Conservation (phyloP, 2,888 invertebrate species). For the Caenorhabditis afra region DNA sequence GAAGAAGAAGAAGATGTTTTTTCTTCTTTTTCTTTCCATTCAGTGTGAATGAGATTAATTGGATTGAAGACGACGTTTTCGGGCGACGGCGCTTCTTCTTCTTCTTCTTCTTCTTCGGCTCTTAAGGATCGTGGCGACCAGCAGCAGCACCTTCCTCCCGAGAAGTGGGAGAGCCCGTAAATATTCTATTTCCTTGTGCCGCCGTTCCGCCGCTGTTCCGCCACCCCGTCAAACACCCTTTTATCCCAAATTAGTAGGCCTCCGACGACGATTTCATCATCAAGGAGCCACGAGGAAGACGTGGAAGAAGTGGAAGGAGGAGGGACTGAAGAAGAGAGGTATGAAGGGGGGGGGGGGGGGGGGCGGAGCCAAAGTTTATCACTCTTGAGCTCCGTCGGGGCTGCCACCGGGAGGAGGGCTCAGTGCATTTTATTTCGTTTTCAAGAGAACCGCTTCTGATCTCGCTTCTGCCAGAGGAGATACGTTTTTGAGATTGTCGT, state of each 20-base stretch:
- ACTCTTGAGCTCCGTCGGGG: constrained; percentile 3
- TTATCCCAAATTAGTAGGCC: constrained; percentile 35
- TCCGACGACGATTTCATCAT: too few species aligned
- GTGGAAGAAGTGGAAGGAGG: not conserved
- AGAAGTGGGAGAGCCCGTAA: too few species aligned
- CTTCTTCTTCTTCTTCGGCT: too few species aligned
- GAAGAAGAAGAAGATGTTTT: not conserved
- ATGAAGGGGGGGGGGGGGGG: not conserved
- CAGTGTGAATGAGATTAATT: constrained; percentile 12
- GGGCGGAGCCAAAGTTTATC: constrained; percentile 49
- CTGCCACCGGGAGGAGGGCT: not conserved
- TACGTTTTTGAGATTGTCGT: too few species aligned
- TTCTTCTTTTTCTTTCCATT: not conserved
- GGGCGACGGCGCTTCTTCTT: too few species aligned
- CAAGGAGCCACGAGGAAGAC: not conserved
- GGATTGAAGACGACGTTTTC: constrained; percentile 11
- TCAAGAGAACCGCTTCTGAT: not conserved
- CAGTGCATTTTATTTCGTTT: not conserved
- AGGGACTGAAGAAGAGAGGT: not conserved
- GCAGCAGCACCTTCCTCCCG: too few species aligned
- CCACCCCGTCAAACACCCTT: constrained; percentile 24
- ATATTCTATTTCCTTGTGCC: constrained; percentile 39
- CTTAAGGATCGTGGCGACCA: constrained; percentile 5
- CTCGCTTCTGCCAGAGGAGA: too few species aligned
- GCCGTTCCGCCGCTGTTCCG: not conserved